Evolutionary conservation across 2,113 vertebrate species (phyloP).

Genomic region (Hassar affinis): DNA sequence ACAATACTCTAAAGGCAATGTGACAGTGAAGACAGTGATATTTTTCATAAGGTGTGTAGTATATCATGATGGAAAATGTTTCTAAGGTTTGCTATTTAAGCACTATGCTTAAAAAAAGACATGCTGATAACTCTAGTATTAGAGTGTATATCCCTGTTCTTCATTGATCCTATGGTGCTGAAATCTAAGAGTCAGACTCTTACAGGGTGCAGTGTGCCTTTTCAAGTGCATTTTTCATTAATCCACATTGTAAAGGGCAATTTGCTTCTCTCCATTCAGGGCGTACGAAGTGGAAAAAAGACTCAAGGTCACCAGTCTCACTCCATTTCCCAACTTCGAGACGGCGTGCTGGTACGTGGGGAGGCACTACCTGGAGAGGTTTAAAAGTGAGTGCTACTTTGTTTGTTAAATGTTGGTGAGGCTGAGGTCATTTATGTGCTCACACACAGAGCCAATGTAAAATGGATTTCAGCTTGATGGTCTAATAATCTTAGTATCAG

Average conservation of each 20-base stretch:
- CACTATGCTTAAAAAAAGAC: neutral
- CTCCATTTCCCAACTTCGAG: conserved; percentile 93
- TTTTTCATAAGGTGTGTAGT: neutral
- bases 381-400: conserved; percentile 83
- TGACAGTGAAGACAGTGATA: neutral
- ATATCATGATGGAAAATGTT: conserved; percentile 8
- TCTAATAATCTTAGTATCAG: neutral
- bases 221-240: conserved; percentile 41
- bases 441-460: neutral
- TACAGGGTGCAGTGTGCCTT: conserved; percentile 38
- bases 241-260: conserved; percentile 15
- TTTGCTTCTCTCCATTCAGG: conserved; percentile 73
- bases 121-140: neutral
- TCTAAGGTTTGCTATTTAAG: neutral
- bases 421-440: neutral
- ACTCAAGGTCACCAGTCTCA: conserved; percentile 90
- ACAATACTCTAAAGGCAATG: neutral
- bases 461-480: neutral
- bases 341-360: conserved; percentile 97
- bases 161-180: conserved; percentile 1
- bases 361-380: conserved; percentile 87
- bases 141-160: neutral
- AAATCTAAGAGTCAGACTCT: conserved; percentile 13
- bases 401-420: neutral
- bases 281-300: conserved; percentile 96